Evolutionary conservation across 2,113 vertebrate genomes (phyloP).

Genomic region (Gymnocephalus cernua): DNA sequence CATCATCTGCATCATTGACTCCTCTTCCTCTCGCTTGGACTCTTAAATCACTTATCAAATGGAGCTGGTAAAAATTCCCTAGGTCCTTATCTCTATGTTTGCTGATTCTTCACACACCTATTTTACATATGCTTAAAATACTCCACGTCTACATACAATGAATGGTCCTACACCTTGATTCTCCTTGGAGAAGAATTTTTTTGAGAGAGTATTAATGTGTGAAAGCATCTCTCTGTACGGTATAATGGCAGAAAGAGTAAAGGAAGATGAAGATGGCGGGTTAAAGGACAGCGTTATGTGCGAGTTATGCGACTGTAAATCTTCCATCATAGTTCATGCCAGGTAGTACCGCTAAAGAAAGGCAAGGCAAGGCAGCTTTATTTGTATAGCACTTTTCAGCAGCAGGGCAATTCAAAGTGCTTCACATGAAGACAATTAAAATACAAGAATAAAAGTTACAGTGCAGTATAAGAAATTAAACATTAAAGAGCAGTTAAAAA

Average conservation of each 20-base stretch:
- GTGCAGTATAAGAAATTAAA: too few species aligned
- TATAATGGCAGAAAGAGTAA: conserved; percentile 24
- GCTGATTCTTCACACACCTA: conserved; percentile 19
- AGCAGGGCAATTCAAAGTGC: too few species aligned
- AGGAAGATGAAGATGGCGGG: not conserved
- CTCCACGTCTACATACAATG: conserved; percentile 14
- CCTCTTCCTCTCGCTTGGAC: conserved; percentile 23
- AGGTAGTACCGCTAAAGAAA: not conserved
- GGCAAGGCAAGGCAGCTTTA: too few species aligned
- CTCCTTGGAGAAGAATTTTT: conserved; percentile 42
- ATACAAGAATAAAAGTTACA: too few species aligned
- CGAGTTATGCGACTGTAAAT: not conserved
- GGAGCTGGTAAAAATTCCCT: conserved; percentile 10
- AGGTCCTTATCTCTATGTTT: conserved; percentile 13
- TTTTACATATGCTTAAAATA: conserved; percentile 38
- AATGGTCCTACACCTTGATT: conserved; percentile 47
- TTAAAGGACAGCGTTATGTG: not conserved
- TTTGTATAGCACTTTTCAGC: too few species aligned
- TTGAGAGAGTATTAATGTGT: conserved; percentile 35
- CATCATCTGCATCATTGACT: conserved; percentile 59
- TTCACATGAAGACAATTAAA: too few species aligned
- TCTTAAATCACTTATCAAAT: conserved; percentile 58
- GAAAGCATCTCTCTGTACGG: not conserved
- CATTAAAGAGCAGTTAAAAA: too few species aligned
- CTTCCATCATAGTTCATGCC: not conserved